Evolutionary conservation across 2,888 invertebrate species (phyloP).

Genomic region (Caenorhabditis sinica): DNA sequence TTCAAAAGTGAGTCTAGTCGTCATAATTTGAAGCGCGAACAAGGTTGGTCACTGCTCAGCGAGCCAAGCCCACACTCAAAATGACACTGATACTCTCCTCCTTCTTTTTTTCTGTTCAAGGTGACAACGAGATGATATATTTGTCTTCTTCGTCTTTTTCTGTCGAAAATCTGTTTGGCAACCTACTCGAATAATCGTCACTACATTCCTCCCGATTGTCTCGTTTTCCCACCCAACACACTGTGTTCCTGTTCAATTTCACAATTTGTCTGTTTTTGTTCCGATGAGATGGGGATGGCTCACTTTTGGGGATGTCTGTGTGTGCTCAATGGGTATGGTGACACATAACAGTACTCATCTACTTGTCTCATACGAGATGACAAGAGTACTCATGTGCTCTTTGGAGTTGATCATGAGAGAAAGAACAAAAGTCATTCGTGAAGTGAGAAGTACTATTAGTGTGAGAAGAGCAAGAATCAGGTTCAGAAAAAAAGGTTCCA

Average conservation of each 20-base stretch:
- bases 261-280: constrained; percentile 26
- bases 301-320: constrained; percentile 23
- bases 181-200: constrained; percentile 51
- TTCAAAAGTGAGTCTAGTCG: constrained; percentile 16
- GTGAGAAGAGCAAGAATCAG: constrained; percentile 5
- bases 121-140: constrained; percentile 53
- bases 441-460: neutral
- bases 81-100: constrained; percentile 49
- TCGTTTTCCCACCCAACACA: constrained; percentile 26
- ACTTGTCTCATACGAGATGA: neutral
- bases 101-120: constrained; percentile 21
- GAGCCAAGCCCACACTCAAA: constrained; percentile 45
- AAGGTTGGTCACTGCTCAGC: constrained; percentile 43
- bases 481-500: neutral
- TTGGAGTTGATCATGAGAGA: constrained; percentile 50
- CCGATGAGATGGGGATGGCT: neutral
- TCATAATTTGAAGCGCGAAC: neutral
- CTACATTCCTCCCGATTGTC: constrained; percentile 43
- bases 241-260: constrained; percentile 15
- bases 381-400: constrained; percentile 38
- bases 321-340: constrained; percentile 16
- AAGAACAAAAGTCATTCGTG: constrained; percentile 17
- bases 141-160: constrained; percentile 21
- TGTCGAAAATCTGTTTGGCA: constrained; percentile 32
- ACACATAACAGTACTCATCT: constrained; percentile 30